Evolutionary conservation across 2,888 invertebrate species (phyloP).

Genomic region (Cetonia aurata): DNA sequence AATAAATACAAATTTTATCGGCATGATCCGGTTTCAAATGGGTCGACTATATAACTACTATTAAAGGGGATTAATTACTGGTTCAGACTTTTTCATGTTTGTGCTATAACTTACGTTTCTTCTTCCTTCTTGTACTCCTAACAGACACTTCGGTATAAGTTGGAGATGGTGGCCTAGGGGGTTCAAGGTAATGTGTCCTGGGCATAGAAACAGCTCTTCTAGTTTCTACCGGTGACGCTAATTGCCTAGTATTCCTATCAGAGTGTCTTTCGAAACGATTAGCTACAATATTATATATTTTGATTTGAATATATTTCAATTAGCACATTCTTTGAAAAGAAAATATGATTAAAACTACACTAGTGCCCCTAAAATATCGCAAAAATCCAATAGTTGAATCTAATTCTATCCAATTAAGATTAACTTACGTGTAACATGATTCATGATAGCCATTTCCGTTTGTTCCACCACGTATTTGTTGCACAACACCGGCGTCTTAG

Average conservation of each 20-base stretch:
- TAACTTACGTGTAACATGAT: slow-evolving; percentile 58
- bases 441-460: slow-evolving; percentile 59
- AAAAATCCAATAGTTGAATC: too few relatives aligned
- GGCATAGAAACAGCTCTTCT: slow-evolving; percentile 58
- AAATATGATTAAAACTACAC: too few relatives aligned
- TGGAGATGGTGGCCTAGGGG: slow-evolving; percentile 59
- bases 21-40: too few relatives aligned
- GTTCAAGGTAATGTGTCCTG: slow-evolving; percentile 58
- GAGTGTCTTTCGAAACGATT: slow-evolving; percentile 40
- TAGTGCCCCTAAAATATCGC: too few relatives aligned
- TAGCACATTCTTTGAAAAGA: background rate
- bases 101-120: slow-evolving; percentile 18
- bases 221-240: slow-evolving; percentile 26
- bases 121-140: slow-evolving; percentile 32
- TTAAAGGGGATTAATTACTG: too few relatives aligned
- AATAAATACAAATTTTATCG: too few relatives aligned
- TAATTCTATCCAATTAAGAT: background rate
- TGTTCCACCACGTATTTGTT: slow-evolving; percentile 78
- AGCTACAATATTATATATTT: slow-evolving; percentile 8
- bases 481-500: slow-evolving; percentile 75
- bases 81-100: background rate
- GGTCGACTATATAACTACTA: too few relatives aligned
- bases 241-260: slow-evolving; percentile 19
- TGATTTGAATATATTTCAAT: background rate
- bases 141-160: slow-evolving; percentile 45